Percentiles rank a stretch among this genome's conserved stretches.
Conservation (phyloP, 2,888 invertebrate species). For the Drosophila greeni region DNA sequence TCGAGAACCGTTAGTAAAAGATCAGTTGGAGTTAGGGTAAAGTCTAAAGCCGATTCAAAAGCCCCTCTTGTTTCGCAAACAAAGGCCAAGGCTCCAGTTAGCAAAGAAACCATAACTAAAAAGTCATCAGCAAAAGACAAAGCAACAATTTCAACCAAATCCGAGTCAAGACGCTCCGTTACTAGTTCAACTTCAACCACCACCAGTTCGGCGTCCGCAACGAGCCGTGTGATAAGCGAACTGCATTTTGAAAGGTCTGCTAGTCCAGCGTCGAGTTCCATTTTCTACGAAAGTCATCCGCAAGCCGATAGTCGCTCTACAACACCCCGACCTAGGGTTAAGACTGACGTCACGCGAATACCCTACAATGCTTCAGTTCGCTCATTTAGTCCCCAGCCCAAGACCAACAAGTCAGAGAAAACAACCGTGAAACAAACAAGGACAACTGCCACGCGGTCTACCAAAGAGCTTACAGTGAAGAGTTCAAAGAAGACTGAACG, state of each 20-base stretch:
- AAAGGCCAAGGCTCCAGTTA: conserved; percentile 20
- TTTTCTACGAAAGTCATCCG: conserved; percentile 67
- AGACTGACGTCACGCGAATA: conserved; percentile 72
- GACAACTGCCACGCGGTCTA: conserved; percentile 22
- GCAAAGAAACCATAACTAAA: conserved; percentile 24
- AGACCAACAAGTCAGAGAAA: conserved; percentile 40
- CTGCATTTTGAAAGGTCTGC: conserved; percentile 65
- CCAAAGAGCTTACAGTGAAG: conserved; percentile 40
- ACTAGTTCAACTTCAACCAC: conserved; percentile 64
- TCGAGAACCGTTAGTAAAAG: conserved; percentile 17
- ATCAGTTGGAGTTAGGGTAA: conserved; percentile 32
- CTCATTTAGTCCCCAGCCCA: conserved; percentile 61
- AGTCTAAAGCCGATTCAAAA: conserved; percentile 26
- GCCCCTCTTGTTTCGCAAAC: conserved; percentile 7
- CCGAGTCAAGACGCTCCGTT: conserved; percentile 62
- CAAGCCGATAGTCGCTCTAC: conserved; percentile 69
- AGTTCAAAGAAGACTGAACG: conserved; percentile 24
- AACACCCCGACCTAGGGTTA: conserved; percentile 66
- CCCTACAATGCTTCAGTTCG: conserved; percentile 66
- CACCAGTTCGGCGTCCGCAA: conserved; percentile 57
- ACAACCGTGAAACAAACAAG: conserved; percentile 45
- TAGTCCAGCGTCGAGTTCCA: conserved; percentile 63
- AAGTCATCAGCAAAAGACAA: conserved; percentile 35
- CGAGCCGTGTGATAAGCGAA: conserved; percentile 66
- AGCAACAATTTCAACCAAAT: conserved; percentile 42